Evolutionary conservation across 1,140 invertebrate species (phyloP).

Genomic region (Megathymus violae): DNA sequence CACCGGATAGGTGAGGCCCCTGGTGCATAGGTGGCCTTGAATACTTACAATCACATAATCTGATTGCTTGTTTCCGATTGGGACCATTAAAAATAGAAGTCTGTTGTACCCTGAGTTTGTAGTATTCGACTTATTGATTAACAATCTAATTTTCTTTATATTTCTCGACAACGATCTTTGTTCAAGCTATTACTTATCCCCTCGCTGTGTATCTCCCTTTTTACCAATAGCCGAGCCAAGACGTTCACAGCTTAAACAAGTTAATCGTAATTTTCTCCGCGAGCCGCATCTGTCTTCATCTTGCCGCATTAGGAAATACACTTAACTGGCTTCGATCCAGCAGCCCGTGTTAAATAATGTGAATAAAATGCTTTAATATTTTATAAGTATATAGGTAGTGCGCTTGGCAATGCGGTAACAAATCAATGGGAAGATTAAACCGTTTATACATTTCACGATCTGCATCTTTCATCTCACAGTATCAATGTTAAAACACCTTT

Average conservation of each 20-base stretch:
- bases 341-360: constrained; percentile 5
- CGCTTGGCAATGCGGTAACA: too few relatives aligned
- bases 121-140: background rate
- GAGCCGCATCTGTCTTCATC: constrained; percentile 23
- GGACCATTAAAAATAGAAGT: too few relatives aligned
- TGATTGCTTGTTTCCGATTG: too few relatives aligned
- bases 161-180: background rate
- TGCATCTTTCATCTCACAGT: too few relatives aligned
- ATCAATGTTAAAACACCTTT: too few relatives aligned
- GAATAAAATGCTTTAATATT: background rate
- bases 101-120: too few relatives aligned
- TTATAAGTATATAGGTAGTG: too few relatives aligned
- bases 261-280: constrained; percentile 8
- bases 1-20: too few relatives aligned
- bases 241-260: constrained; percentile 9
- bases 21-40: too few relatives aligned
- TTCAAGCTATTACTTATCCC: background rate
- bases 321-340: constrained; percentile 18
- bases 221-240: constrained; percentile 1
- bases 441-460: too few relatives aligned
- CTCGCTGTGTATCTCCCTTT: background rate
- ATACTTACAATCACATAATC: too few relatives aligned
- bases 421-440: too few relatives aligned
- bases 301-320: constrained; percentile 21
- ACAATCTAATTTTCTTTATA: background rate